Evolutionary conservation across 2,113 vertebrate species (phyloP), one percentile per base, ranked within the genome.

Genomic region (Psittacula cyanocephala): DNA sequence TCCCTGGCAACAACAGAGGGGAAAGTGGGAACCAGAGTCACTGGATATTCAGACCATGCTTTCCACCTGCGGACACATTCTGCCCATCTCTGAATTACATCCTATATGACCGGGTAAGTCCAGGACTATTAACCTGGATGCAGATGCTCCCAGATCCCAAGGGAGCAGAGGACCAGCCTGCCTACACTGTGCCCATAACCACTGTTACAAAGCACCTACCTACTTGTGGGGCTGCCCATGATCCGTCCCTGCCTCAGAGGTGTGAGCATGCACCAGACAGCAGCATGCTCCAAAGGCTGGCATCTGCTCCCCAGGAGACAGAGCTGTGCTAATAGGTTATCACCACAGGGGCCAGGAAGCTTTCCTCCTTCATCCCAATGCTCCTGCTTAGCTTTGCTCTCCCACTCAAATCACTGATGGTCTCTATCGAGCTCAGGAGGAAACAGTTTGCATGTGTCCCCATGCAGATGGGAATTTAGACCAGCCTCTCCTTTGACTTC

Each of bases 41-140:
- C 12, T 20, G 46, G 35, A 74, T 86, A 33, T 59, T 81, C 27
- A 28, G 78, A 69, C 74, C 70, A 52, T 1, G 4, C 35, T 64
- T 53, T 41, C 15, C 78, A 55, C 64, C 25, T 2, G 37, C 23
- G 6, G 52, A 25, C 43, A 8, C 50, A 3, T 18, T 41, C 22
- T 59, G 60, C 43, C 60, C 22, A 8, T 27, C 86, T 24, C 12
- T 27, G 33, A 60, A 19, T 33, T 8, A 41, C 3, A 11, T 16
- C 4, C 4, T 13, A 13, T 11, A 0, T 7, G 6, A 35, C 2
- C 6, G 41, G 16, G 7, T 13, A n/a, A 19, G 10, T 11, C 33
- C 33, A 24, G 29, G 55, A 10, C 39, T 3, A 9, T 23, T 7
- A 23, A 28, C 52, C 46, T 3, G 13, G 27, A 12, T 0, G 27